These are phyloP conservation scores for Spialia ferax DNA, from an alignment of 2,888 invertebrate species.

Conservation along the genomic window DNA sequence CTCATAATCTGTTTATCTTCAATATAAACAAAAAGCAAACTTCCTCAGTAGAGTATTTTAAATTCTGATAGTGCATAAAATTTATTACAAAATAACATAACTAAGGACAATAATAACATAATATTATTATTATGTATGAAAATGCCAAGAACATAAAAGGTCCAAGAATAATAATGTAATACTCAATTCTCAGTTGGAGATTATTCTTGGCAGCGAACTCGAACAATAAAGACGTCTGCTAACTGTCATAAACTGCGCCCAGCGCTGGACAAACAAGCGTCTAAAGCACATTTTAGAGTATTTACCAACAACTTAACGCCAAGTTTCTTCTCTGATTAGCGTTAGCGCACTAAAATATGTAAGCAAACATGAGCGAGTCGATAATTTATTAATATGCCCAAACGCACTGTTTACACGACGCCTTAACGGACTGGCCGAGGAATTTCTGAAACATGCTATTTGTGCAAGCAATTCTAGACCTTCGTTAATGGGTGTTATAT, in stretches of 20 bases:
- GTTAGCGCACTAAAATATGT: constrained; percentile 67
- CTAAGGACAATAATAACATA: too few species aligned
- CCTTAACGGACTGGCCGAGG: constrained; percentile 52
- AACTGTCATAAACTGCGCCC: constrained; percentile 27
- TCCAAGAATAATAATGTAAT: neutral
- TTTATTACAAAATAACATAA: too few species aligned
- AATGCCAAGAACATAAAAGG: neutral
- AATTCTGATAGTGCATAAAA: neutral
- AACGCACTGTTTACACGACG: constrained; percentile 51
- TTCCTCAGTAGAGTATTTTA: neutral
- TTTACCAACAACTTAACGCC: constrained; percentile 67
- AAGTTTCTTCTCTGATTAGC: constrained; percentile 71
- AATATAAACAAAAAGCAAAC: neutral
- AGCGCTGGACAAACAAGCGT: constrained; percentile 31
- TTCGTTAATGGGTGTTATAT: constrained; percentile 34
- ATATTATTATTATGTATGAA: too few species aligned
- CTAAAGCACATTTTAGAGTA: constrained; percentile 47
- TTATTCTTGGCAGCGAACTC: constrained; percentile 36
- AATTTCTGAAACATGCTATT: constrained; percentile 47
- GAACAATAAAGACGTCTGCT: constrained; percentile 45
- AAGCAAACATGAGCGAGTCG: constrained; percentile 60
- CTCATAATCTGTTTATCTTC: neutral
- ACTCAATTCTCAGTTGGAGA: constrained; percentile 21
- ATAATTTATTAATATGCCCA: constrained; percentile 74
- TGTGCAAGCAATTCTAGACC: constrained; percentile 36